Evolutionary conservation across 2,888 invertebrate genomes (phyloP).

Genomic region (Drosophila cracens): DNA sequence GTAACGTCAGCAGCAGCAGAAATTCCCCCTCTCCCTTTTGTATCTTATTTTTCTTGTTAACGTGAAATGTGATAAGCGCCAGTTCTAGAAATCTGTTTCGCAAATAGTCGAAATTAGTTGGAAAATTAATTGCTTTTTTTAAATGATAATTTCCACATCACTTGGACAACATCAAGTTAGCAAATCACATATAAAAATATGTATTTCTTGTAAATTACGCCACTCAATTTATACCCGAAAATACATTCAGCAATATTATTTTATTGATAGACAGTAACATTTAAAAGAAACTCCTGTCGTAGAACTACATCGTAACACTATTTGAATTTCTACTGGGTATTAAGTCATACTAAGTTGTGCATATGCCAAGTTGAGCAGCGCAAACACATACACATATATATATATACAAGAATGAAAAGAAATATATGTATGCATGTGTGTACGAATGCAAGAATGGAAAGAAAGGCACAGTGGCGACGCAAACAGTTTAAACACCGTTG

Average conservation of each 20-base stretch:
- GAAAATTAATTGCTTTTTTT: slow-evolving; percentile 61
- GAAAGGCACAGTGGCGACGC: slow-evolving; percentile 22
- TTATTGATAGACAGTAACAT: background rate
- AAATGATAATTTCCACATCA: slow-evolving; percentile 48
- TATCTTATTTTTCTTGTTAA: slow-evolving; percentile 54
- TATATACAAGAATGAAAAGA: slow-evolving; percentile 24
- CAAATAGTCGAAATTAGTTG: slow-evolving; percentile 48
- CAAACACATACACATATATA: background rate
- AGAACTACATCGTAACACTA: background rate
- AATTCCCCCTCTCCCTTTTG: background rate
- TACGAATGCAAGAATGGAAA: slow-evolving; percentile 37
- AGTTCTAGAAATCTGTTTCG: slow-evolving; percentile 27
- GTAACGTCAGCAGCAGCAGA: slow-evolving; percentile 48
- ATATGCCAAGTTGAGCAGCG: slow-evolving; percentile 38
- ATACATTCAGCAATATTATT: background rate
- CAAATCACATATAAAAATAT: background rate
- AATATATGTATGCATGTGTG: background rate
- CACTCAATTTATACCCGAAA: background rate
- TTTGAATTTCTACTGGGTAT: background rate
- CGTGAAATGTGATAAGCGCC: slow-evolving; percentile 63
- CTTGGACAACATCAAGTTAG: background rate
- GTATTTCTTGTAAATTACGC: background rate
- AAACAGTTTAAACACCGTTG: slow-evolving; percentile 68
- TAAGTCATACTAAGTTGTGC: slow-evolving; percentile 68
- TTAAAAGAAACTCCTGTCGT: background rate